Conservation (phyloP, 1,140 invertebrate species). For the Batillaria attramentaria region DNA sequence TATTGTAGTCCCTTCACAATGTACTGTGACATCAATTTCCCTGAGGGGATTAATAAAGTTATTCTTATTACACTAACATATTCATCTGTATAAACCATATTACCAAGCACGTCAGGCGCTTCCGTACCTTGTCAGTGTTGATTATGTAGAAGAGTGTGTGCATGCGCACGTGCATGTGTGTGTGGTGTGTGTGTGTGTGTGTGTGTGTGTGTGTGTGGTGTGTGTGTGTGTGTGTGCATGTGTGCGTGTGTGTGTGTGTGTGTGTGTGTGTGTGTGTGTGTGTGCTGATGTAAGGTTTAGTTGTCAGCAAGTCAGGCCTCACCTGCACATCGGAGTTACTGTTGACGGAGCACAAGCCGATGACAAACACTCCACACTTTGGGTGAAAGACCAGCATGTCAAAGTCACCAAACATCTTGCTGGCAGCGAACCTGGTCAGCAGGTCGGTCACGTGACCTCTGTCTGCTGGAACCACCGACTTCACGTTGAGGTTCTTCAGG, state of each 20-base stretch:
- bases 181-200: too few species aligned
- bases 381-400: slow-evolving; percentile 23
- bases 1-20: too few species aligned
- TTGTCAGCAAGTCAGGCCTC: too few species aligned
- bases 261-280: not conserved
- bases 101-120: too few species aligned
- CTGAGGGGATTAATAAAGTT: too few species aligned
- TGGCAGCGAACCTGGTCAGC: not conserved
- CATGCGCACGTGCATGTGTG: too few species aligned
- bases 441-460: not conserved
- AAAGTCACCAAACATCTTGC: slow-evolving; percentile 29
- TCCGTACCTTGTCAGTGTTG: too few species aligned
- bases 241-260: not conserved
- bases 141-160: too few species aligned
- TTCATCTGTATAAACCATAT: not conserved
- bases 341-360: slow-evolving; percentile 24
- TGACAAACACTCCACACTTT: not conserved
- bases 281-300: too few species aligned
- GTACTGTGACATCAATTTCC: not conserved
- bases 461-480: not conserved
- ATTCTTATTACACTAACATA: too few species aligned
- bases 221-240: too few species aligned
- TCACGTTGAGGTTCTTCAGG: slow-evolving; percentile 1
- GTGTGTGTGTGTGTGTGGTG: too few species aligned
- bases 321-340: slow-evolving; percentile 31